Evolutionary conservation across 2,113 vertebrate species (phyloP), one percentile per base, ranked within the genome.

Genomic region (Notarius quadriscutis): DNA sequence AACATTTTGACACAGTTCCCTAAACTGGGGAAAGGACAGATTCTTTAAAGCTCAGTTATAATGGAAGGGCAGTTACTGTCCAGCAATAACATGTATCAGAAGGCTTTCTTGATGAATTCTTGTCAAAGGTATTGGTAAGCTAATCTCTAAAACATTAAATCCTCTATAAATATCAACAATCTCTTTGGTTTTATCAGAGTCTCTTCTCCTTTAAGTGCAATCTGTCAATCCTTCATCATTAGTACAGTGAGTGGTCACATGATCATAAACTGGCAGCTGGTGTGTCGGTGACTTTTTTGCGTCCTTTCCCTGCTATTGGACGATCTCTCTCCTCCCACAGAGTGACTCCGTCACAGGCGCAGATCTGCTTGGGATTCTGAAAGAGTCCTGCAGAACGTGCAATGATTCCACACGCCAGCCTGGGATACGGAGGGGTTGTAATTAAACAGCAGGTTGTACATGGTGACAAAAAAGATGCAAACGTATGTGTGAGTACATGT

Each of bases 391-490:
- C 95, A 0, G 97, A 97, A 0, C 97, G 95, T 22, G 98, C 97
- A 0, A 99, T 98, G 93, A 98, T 97, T 11, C 97, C 97, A 62
- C 96, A 98, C 27, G 97, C 97, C 91, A 98, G 92, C 84, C 97
- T 99, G 84, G 0, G n/a, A 74, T 27, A 67, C 14, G 86, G 18
- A 57, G 60, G 65, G 67, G 41, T 0, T 41, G 41, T 41, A 41
- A 41, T 41, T 41, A 41, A 41, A 41, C 34, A 74, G 41, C 27
- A 15, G 30, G 67, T 15, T 27, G 4, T 12, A 72, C 65, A 67
- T n/a, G 11, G 65, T 12, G n/a, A 63, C 7, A 63, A 63, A 8
- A 63, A 25, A 30, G 41, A 55, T 55, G 55, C 55, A 55, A 27
- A 69, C 1, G 2, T 65, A 9, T 4, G 60, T 63, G 22, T 2